A percentile compares a stretch with the other conserved stretches of the same genome.
Conservation (phyloP, 30 jellyfish, hydroid and myxozoan species). For the Haliclystus octoradiatus region DNA sequence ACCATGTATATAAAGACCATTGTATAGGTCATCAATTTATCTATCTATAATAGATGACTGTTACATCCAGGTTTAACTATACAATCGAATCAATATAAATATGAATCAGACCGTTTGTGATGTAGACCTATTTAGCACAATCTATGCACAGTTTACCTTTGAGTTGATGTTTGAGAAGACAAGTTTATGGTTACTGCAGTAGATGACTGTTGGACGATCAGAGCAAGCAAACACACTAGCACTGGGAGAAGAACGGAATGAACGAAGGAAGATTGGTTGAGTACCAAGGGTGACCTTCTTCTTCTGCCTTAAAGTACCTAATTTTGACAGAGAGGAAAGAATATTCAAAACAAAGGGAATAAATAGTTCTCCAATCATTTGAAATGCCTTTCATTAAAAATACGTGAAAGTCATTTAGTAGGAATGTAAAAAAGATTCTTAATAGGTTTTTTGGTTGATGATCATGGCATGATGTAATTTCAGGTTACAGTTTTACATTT, state of each 20-base stretch:
- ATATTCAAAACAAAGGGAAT: background rate
- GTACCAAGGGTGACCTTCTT: slow-evolving; percentile 97
- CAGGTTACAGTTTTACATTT: background rate
- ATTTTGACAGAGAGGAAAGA: background rate
- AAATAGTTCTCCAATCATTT: no score
- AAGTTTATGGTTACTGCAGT: slow-evolving; percentile 86
- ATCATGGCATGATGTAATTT: background rate
- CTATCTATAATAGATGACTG: no score
- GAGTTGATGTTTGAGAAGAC: slow-evolving; percentile 85
- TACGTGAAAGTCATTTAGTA: no score
- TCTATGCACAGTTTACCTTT: slow-evolving; percentile 29
- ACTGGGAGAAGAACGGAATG: slow-evolving; percentile 55
- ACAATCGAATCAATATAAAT: no score
- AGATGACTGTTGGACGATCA: slow-evolving; percentile 96
- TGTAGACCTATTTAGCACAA: no score
- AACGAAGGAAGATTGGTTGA: slow-evolving; percentile 77
- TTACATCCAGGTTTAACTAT: no score
- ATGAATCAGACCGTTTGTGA: no score
- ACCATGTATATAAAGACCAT: no score
- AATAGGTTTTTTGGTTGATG: no score
- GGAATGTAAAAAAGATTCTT: no score
- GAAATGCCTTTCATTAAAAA: no score
- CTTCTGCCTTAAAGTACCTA: slow-evolving; percentile 63
- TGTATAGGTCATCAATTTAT: no score
- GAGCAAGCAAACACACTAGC: slow-evolving; percentile 94